Evolutionary conservation across 2,888 invertebrate species (phyloP), one percentile per base, ranked within the genome.

Genomic region (Macropis europaea): DNA sequence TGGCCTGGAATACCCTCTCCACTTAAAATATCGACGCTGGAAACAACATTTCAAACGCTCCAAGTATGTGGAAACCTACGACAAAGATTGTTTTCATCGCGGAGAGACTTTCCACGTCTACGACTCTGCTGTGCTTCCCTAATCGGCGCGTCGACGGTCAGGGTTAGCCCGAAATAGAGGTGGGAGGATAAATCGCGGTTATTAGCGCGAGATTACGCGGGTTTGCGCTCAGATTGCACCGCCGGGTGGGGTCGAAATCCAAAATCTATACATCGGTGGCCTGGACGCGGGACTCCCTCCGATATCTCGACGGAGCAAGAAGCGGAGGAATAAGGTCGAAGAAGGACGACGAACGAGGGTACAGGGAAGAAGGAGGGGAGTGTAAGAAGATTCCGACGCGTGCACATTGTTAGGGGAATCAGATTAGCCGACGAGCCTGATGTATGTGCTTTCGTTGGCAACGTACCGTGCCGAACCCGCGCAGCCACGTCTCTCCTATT

Each of bases 381-480:
- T 85, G 86, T 89, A 89, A 90, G 89, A 89, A 89, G 90, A 90
- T 90, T 90, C 89, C 89, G 85, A 87, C 88, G 89, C 90, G 90
- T 90, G 90, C 89, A 88, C 90, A 89, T 90, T 90, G 90, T 90
- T 90, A 90, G 86, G 88, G 87, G 89, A 88, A 89, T 89, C 88
- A 89, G 90, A 90, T 90, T 90, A 90, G 86, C 86, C 83, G 79
- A 61, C 78, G 84, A 89, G 86, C 87, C 85, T 89, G 90, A 90
- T 89, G 88, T 89, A 89, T 89, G 88, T 87, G 85, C 83, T 61
- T 76, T 71, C 76, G 82, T 72, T 79, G 75, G 80, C 77, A 80
- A 76, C 79, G 77, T 75, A 74, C 43, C 67, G 52, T 61, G 71
- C 63, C 70, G 52, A 75, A 62, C 69, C 62, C 63, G 45, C 71